These are phyloP conservation scores for Sphyrna mokarran DNA, from an alignment of 2,113 vertebrate species.

Conservation along the genomic window DNA sequence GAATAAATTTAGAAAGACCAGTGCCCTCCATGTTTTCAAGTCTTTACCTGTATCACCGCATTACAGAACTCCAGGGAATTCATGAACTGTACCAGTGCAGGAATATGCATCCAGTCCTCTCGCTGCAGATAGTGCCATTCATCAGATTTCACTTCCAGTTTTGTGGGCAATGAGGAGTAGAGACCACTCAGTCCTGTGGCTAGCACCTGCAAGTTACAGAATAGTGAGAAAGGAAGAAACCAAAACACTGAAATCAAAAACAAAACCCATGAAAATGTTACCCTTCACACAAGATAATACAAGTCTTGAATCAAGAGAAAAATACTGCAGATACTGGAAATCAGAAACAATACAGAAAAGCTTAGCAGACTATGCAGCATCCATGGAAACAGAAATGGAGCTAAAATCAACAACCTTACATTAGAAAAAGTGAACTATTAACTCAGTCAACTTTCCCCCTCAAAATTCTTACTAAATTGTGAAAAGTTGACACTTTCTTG, in stretches of 20 bases:
- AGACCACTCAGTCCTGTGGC: slow-evolving; percentile 92
- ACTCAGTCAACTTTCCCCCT: neutral
- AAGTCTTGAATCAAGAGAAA: neutral
- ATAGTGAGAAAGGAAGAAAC: neutral
- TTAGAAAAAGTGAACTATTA: neutral
- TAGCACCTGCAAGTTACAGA: slow-evolving; percentile 64
- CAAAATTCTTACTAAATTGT: neutral
- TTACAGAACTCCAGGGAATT: slow-evolving; percentile 97
- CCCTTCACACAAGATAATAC: neutral
- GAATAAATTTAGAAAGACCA: neutral
- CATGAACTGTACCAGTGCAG: slow-evolving; percentile 85
- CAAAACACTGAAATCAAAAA: neutral
- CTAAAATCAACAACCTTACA: neutral
- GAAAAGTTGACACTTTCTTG: neutral
- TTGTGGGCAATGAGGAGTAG: slow-evolving; percentile 88
- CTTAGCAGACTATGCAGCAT: neutral
- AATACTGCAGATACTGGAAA: neutral
- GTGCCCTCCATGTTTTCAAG: neutral
- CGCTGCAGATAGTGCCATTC: slow-evolving; percentile 88
- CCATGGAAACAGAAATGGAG: neutral
- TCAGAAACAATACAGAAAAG: neutral
- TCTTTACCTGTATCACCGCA: slow-evolving; percentile 83
- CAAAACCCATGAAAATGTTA: neutral
- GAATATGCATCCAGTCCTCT: slow-evolving; percentile 83
- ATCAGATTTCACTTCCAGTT: slow-evolving; percentile 77